Base-by-base conservation (phyloP, 2,113 vertebrate species). In the Perca flavescens region DNA sequence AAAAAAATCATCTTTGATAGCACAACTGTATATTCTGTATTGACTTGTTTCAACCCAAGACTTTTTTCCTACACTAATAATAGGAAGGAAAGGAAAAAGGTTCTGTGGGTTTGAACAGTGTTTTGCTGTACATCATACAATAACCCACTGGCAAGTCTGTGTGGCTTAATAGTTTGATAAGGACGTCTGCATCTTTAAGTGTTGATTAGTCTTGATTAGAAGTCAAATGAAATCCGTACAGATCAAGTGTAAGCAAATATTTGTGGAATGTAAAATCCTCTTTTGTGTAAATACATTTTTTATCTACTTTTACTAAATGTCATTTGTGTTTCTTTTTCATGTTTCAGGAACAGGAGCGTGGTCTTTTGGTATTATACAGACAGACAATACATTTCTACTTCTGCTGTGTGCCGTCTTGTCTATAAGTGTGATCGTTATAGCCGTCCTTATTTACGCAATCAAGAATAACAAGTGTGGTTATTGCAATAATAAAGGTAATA, bases 401-500 rank as follows among this genome's bases (percentile, higher is more conserved):
- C 13, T 82, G 21, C 5, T 79, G 12, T 82, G 34, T 50, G 66
- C n/a, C 11, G 36, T 65, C 22, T 21, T 79, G 53, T 50, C 69
- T 47, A 11, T 89, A 43, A 52, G 57, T 58, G 15, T 84, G 46
- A 65, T 73, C 34, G 52, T 66, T 61, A 5, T 61, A 58, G 47
- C 58, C 4, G 1, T 82, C 9, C 58, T 90, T 14, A 19, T 77
- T 50, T 65, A 19, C 10, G 0, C 2, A 22, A 53, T 84, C 14
- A 77, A 66, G 40, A 74, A 68, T 0, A 40, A 56, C 22, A 14
- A 22, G 17, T 0, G 58, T 43, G 40, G 71, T 1, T 34, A 19
- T 70, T 77, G 64, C 60, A 54, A 10, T 22, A 6, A 22, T 13
- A 19, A 50, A 28, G 84, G 89, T 90, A 80, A 77, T 1, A 49